Conservation (phyloP, 2,888 invertebrate genomes). For the Drosophila buzzatii region DNA sequence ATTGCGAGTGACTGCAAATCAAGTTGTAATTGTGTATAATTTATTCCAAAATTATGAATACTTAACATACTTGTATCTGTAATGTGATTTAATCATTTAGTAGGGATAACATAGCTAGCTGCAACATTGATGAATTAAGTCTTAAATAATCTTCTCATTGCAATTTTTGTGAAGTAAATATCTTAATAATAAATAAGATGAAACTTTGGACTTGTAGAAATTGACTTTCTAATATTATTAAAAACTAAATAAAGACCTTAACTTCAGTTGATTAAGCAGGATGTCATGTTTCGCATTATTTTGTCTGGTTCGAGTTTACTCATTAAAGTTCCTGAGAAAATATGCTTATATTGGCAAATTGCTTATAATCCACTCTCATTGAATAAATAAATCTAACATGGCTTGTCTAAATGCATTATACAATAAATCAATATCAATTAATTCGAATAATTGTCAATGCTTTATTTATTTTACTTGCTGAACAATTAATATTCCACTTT, state of each 20-base stretch:
- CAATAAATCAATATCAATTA: not conserved
- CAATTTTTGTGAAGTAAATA: not conserved
- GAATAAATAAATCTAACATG: not conserved
- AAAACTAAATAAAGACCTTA: too few species aligned
- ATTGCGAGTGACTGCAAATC: not conserved
- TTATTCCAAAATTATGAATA: not conserved
- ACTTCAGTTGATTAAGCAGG: too few species aligned
- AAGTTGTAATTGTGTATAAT: not conserved
- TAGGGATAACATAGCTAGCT: not conserved
- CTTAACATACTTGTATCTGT: not conserved
- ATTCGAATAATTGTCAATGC: not conserved
- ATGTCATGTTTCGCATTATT: not conserved
- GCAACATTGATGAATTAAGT: not conserved
- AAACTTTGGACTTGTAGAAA: not conserved
- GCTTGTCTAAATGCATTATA: not conserved
- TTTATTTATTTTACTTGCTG: not conserved
- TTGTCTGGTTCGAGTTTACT: not conserved
- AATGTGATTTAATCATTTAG: not conserved
- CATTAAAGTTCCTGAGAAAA: not conserved
- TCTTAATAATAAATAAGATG: not conserved
- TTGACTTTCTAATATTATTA: not conserved
- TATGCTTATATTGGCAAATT: not conserved
- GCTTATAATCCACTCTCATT: not conserved
- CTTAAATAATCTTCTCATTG: not conserved
- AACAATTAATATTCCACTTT: slow-evolving; percentile 5